Conservation (phyloP, 2,797 vertebrate species). For the Enteromius radiatus region DNA sequence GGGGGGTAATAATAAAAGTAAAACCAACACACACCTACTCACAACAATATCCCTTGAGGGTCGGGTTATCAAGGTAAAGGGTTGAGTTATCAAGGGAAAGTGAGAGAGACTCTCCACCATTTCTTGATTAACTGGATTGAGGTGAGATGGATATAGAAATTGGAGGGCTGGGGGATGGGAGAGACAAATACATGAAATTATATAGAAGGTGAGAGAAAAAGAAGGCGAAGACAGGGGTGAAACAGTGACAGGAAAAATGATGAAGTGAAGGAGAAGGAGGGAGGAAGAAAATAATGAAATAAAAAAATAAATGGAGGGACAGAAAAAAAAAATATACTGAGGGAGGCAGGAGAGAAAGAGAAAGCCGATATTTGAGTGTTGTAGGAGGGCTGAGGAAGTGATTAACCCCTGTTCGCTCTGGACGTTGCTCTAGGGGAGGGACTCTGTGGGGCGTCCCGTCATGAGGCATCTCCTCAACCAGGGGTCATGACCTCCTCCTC, state of each 20-base stretch:
- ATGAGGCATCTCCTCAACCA: conserved; percentile 69
- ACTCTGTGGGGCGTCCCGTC: conserved; percentile 67
- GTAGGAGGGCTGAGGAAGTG: conserved; percentile 43
- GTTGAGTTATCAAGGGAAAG: neutral
- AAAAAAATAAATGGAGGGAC: conserved; percentile 45
- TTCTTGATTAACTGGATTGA: conserved; percentile 13
- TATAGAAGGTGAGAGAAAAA: conserved; percentile 57
- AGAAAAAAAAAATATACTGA: conserved; percentile 12
- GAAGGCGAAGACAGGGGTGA: conserved; percentile 24
- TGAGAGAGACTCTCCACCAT: conserved; percentile 4
- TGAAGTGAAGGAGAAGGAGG: conserved; percentile 4
- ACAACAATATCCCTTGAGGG: conserved; percentile 43
- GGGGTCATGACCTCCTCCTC: conserved; percentile 74
- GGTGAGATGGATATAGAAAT: conserved; percentile 4
- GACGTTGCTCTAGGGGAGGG: conserved; percentile 62
- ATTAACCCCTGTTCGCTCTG: conserved; percentile 44
- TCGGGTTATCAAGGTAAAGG: neutral
- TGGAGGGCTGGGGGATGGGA: conserved; percentile 4
- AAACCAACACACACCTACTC: conserved; percentile 39
- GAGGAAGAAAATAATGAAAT: conserved; percentile 53
- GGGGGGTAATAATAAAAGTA: neutral
- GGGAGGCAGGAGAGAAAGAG: conserved; percentile 50
- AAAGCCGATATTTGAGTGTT: conserved; percentile 51
- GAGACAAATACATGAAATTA: conserved; percentile 36
- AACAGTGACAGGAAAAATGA: conserved; percentile 9